Evolutionary conservation across 2,113 vertebrate species (phyloP).

Genomic region (Callorhinus ursinus): DNA sequence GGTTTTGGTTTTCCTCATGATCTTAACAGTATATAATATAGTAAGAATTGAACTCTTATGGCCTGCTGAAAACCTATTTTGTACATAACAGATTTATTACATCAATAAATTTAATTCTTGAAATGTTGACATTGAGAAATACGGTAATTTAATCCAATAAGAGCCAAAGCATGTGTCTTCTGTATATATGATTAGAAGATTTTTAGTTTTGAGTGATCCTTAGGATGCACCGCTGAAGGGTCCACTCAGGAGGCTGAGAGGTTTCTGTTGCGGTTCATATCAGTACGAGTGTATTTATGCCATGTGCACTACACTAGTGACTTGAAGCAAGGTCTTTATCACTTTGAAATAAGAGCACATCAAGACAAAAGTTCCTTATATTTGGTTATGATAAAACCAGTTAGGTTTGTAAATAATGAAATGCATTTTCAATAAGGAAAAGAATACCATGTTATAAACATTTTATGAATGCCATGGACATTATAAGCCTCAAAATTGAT

Average conservation of each 20-base stretch:
- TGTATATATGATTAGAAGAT: background rate
- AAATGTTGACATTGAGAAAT: background rate
- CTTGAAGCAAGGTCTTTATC: background rate
- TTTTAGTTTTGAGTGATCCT: background rate
- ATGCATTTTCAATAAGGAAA: constrained; percentile 32
- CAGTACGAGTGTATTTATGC: background rate
- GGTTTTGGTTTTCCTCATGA: background rate
- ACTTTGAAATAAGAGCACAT: background rate
- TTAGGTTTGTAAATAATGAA: constrained; percentile 13
- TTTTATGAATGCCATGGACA: background rate
- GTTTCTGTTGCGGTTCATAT: background rate
- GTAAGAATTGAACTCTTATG: background rate
- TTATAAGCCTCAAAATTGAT: constrained; percentile 37
- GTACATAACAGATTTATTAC: background rate
- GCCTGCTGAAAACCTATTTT: background rate
- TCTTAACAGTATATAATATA: background rate
- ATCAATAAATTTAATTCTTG: constrained; percentile 31
- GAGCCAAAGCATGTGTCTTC: background rate
- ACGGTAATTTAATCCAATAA: background rate
- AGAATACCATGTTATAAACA: constrained; percentile 13
- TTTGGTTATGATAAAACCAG: background rate
- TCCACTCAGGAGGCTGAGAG: background rate
- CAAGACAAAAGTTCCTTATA: background rate
- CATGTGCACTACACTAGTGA: background rate
- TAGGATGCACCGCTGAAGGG: background rate